Base-by-base conservation (phyloP, 2,113 vertebrate species). In the Semicossyphus pulcher region DNA sequence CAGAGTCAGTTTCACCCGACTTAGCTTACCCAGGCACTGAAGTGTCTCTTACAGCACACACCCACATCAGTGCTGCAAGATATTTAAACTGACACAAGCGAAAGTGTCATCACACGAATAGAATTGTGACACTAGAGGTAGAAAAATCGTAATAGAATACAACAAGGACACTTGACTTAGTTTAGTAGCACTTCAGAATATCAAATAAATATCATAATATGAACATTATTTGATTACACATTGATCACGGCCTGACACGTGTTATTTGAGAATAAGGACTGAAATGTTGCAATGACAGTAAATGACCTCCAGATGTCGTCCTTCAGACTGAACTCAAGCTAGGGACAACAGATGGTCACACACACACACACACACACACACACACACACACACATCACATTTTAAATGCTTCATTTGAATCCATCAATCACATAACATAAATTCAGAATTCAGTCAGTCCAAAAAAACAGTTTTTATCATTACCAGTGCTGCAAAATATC, bases 291-390 rank as follows among this genome's bases (percentile, higher is more conserved):
- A 87, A 25, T 86, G 23, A 81, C 60, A 14, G 4, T 42, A 10
- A n/a, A 58, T 69, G 32, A 45, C 80, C 90, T 53, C 47, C 49
- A 88, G 88, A 65, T 89, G 90, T 83, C 88, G 2, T 52, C 72
- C 63, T 87, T 64, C 9, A 59, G 29, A 44, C 60, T 66, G 14
- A 57, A 32, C 25, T 39, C n/a, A 42, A 60, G 23, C 25, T 59
- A 3, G 9, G 3, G 23, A 16, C 31, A 5, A 39, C 8, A 21
- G 37, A 20, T 10, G 6, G n/a, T n/a, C n/a, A n/a, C n/a, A n/a
- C n/a, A n/a, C n/a, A n/a, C n/a, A n/a, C n/a, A n/a, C n/a, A n/a
- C n/a, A n/a, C n/a, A n/a, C n/a, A n/a, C n/a, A n/a, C n/a, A n/a
- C n/a, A n/a, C n/a, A n/a, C n/a, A n/a, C n/a, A n/a, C n/a, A n/a